These are phyloP conservation scores for Propithecus coquereli DNA, from an alignment of 2,113 vertebrate genomes.

Conservation along the genomic window DNA sequence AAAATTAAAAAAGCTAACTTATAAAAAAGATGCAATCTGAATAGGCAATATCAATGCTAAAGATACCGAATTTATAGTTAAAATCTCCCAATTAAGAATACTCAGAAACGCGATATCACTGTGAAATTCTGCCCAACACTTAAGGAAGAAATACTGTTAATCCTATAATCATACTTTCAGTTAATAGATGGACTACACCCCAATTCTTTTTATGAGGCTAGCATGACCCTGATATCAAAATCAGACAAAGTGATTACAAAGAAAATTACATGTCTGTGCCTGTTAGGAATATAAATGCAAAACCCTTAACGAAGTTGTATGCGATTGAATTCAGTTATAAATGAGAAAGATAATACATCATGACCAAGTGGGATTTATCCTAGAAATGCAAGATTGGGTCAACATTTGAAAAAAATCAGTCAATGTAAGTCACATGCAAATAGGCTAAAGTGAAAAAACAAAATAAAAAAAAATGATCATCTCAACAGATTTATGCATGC, in stretches of 20 bases:
- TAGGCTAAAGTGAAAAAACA: not conserved
- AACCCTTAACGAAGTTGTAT: not conserved
- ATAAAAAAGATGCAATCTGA: not conserved
- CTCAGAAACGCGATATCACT: not conserved
- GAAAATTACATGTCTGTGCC: not conserved
- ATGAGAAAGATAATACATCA: not conserved
- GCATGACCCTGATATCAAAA: not conserved
- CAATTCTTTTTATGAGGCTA: not conserved
- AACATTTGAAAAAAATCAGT: not conserved
- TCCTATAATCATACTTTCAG: not conserved
- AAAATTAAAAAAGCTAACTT: not conserved
- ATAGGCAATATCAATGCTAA: not conserved
- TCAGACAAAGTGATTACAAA: not conserved
- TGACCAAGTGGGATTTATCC: not conserved
- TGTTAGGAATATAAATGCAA: not conserved
- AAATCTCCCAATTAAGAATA: not conserved
- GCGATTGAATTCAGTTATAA: not conserved
- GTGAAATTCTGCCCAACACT: not conserved
- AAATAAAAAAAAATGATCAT: not conserved
- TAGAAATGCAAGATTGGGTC: not conserved
- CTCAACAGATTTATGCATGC: not conserved
- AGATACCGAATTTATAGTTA: not conserved
- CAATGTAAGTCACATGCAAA: not conserved
- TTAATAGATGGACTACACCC: not conserved
- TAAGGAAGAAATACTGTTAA: not conserved